These are phyloP conservation scores for Stenodera caucasica DNA, from an alignment of 2,888 invertebrate genomes.

Conservation along the genomic window DNA sequence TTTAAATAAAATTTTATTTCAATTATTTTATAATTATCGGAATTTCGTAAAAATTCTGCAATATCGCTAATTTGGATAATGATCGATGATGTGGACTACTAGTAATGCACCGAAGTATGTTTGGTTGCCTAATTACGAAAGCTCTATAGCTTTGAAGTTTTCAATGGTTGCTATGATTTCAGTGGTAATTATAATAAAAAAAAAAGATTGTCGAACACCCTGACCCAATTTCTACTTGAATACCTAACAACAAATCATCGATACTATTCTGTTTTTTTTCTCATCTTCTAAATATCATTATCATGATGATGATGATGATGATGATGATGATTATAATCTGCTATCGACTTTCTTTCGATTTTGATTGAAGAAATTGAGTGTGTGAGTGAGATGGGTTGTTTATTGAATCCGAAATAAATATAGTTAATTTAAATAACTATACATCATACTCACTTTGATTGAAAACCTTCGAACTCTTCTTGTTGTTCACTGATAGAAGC, in stretches of 20 bases:
- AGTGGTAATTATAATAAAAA: background rate
- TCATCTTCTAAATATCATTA: conserved; percentile 6
- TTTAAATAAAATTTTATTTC: no score
- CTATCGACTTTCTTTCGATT: background rate
- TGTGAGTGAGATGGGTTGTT: no score
- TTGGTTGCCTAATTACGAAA: no score
- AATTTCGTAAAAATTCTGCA: no score
- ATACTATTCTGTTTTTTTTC: conserved; percentile 1
- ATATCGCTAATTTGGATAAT: no score
- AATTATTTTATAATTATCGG: no score
- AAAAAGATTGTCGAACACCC: conserved; percentile 3
- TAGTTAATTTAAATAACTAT: conserved; percentile 19
- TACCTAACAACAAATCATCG: conserved; percentile 4
- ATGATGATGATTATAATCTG: no score
- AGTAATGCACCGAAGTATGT: no score
- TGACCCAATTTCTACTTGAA: background rate
- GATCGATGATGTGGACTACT: no score
- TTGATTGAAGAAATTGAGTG: background rate
- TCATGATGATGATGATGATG: conserved; percentile 2
- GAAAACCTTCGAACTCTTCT: conserved; percentile 96
- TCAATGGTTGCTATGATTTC: background rate
- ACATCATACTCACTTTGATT: conserved; percentile 75
- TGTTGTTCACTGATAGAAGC: conserved; percentile 95
- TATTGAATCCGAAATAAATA: conserved; percentile 5
- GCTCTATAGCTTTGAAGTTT: background rate